These are phyloP conservation scores for Cassiopea andromeda DNA, from an alignment of 30 jellyfish, hydroid and myxozoan genomes.

Conservation along the genomic window DNA sequence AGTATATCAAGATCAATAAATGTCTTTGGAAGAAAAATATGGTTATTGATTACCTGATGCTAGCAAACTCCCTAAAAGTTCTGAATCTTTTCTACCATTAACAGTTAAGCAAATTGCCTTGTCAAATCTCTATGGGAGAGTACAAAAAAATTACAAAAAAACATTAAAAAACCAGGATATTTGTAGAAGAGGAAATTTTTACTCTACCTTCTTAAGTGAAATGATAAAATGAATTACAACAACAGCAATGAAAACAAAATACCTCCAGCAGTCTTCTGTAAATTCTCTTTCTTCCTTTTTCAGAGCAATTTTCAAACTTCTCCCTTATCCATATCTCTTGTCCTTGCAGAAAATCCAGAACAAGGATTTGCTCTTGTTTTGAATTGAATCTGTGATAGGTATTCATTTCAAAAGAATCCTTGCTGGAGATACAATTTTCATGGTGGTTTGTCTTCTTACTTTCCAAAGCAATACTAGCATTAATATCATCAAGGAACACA, in stretches of 20 bases:
- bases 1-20: too few relatives aligned
- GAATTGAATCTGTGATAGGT: conserved; percentile 16
- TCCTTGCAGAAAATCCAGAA: conserved; percentile 58
- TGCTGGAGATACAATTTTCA: not conserved
- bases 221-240: not conserved
- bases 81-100: conserved; percentile 59
- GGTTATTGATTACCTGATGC: conserved; percentile 11
- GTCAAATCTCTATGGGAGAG: conserved; percentile 41
- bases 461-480: not conserved
- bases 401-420: not conserved
- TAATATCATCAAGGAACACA: conserved; percentile 14
- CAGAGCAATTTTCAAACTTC: conserved; percentile 58
- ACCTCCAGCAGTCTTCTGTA: conserved; percentile 78
- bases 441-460: not conserved
- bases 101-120: conserved; percentile 63
- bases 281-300: conserved; percentile 37
- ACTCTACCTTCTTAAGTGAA: too few relatives aligned
- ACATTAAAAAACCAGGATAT: not conserved
- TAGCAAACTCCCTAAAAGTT: conserved; percentile 35
- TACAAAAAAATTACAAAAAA: not conserved
- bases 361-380: conserved; percentile 66
- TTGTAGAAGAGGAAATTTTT: too few relatives aligned
- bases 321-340: conserved; percentile 22
- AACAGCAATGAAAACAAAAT: not conserved
- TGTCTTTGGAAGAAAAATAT: too few relatives aligned